Evolutionary conservation across 2,113 vertebrate species (phyloP), one percentile per base, ranked within the genome.

Genomic region (Corythaeola cristata): DNA sequence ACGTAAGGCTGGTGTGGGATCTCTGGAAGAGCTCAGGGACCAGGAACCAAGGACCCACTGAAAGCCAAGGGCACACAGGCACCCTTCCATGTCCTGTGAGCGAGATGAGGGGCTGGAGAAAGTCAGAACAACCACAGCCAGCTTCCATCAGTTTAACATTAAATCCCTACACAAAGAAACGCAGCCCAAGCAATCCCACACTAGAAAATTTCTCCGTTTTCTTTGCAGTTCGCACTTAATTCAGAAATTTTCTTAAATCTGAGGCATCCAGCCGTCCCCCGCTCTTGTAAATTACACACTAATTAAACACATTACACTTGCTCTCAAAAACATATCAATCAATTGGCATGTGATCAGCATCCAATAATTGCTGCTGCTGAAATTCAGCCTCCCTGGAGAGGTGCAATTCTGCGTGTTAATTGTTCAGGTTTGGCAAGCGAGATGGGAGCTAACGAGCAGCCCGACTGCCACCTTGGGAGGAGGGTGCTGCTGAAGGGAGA

Each of bases 131-230:
- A 10, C 6, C 87, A 16, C 15, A 4, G 32, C 5, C 9, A 3
- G 2, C 3, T 52, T 28, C 58, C 52, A 30, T 14, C 32, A 1
- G 5, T 18, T 33, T 3, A 18, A 10, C 0, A 5, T 0, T 9
- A 44, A 74, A 71, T 6, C 68, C 75, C 15, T 11, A 9, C 4
- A 5, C 21, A 37, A 67, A 47, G 49, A 45, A 39, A 20, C 0
- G 0, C 62, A 72, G 16, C 22, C 8, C 16, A 7, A 24, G 44
- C 37, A 9, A 67, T 18, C 3, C 0, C 45, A 17, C 2, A 1
- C 20, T n/a, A 6, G 28, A 68, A 32, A 14, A 52, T 16, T 27
- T n/a, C 79, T 52, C 55, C 9, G 2, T 83, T 82, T 64, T 27
- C 62, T 59, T 41, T 27, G 37, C 3, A 4, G 47, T 5, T 50